Base-by-base conservation (phyloP, 2,113 vertebrate genomes). In the Serilophus lunatus region DNA sequence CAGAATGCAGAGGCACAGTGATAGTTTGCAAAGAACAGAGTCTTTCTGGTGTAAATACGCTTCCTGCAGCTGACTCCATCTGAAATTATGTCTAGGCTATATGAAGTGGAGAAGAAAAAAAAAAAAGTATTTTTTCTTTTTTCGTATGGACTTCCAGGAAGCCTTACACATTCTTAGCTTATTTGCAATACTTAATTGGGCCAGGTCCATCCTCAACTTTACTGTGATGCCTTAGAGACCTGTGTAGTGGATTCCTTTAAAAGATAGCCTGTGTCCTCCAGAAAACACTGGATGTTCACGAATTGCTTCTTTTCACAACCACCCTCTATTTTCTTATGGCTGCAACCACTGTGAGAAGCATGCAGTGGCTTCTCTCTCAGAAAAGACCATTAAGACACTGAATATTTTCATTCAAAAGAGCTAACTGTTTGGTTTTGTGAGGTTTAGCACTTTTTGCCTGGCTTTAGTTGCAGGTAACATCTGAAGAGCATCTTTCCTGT, bases 1-100 rank as follows among this genome's bases (percentile, higher is more conserved):
- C 56, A 35, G 24, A 64, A 70, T 13, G 29, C 45, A 29, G 0
- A 5, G 42, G 23, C 31, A 12, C 17, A 1, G 4, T 0, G 9
- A 36, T 59, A 38, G 13, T 4, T 66, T 70, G 35, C 70, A n/a
- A n/a, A 70, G 70, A 35, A 18, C 35, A 23, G 14, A 2, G 12
- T 77, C 45, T 40, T 17, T 42, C 45, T 66, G 44, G 23, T 60
- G 45, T 66, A 49, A 64, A 57, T 29, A 18, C 16, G 50, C 31
- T 64, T 47, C 38, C 38, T 49, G 44, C 38, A 57, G 13, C 68
- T 59, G 57, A 42, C 29, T 81, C 50, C 44, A 10, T 63, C 81
- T 51, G 45, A 69, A 70, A 63, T 69, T 12, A 24, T 45, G 26
- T 42, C 44, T 53, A n/a, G 36, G 38, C 38, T 80, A 22, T 56